Percentiles rank a stretch among this genome's conserved stretches.
These are phyloP conservation scores for Ferdinandea cuprea DNA, from an alignment of 2,888 invertebrate species.

Conservation along the genomic window DNA sequence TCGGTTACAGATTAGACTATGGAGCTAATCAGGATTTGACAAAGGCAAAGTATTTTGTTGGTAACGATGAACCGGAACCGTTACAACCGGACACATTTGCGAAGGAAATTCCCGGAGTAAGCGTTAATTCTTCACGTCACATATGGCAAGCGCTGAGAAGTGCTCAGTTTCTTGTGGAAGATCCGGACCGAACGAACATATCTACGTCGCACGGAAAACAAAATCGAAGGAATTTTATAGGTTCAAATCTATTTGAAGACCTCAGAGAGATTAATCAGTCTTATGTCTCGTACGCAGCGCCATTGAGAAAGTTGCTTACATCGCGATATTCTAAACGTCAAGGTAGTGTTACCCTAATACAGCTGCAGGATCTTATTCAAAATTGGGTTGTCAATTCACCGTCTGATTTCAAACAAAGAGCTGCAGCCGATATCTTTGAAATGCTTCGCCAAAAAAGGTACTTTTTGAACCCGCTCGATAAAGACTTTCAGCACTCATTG, in stretches of 20 bases:
- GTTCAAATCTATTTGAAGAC: slow-evolving; percentile 11
- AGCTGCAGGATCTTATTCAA: slow-evolving; percentile 10
- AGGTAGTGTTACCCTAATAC: not conserved
- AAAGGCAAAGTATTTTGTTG: slow-evolving; percentile 57
- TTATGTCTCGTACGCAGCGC: slow-evolving; percentile 15
- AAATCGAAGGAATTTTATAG: slow-evolving; percentile 11
- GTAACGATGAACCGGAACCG: slow-evolving; percentile 22
- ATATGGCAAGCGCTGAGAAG: slow-evolving; percentile 57
- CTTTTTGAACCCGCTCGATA: slow-evolving; percentile 18
- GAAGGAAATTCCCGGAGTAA: slow-evolving; percentile 21
- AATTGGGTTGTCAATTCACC: slow-evolving; percentile 13
- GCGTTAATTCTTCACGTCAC: not conserved
- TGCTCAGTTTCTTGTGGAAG: slow-evolving; percentile 20
- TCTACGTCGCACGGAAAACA: slow-evolving; percentile 36
- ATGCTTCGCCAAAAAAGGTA: slow-evolving; percentile 29
- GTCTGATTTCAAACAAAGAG: not conserved
- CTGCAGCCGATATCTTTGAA: slow-evolving; percentile 32
- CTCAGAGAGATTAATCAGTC: slow-evolving; percentile 5
- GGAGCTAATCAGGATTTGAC: slow-evolving; percentile 40
- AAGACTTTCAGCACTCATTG: slow-evolving; percentile 18
- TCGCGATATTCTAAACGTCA: slow-evolving; percentile 28
- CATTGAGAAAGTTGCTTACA: slow-evolving; percentile 25
- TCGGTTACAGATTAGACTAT: slow-evolving; percentile 63
- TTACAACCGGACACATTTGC: slow-evolving; percentile 39
- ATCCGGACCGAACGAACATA: slow-evolving; percentile 18